phyloP scores from a whole-genome alignment of 1,140 invertebrate genomes.

The Phymastichus coffea region DNA sequence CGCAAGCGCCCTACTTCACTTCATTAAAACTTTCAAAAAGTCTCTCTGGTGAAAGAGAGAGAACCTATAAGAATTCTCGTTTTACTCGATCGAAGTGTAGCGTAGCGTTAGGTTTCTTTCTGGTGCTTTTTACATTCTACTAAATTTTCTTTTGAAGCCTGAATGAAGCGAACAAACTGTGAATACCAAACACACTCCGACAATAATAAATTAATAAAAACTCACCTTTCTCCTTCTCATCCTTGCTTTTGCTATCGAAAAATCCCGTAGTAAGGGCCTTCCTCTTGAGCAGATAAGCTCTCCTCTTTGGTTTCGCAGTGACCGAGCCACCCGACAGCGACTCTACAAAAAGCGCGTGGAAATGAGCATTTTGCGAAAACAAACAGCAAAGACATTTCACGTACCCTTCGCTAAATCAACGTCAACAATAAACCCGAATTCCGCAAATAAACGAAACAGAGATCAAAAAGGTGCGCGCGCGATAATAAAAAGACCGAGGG shows the following conservation, averaged over 20 bases:
- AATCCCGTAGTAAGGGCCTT: slow-evolving; percentile 82
- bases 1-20: too few relatives aligned
- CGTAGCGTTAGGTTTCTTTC: too few relatives aligned
- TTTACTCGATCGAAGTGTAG: too few relatives aligned
- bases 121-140: too few relatives aligned
- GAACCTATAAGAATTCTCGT: too few relatives aligned
- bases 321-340: slow-evolving; percentile 46
- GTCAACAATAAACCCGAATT: not conserved
- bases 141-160: too few relatives aligned
- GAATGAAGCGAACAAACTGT: too few relatives aligned
- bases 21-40: too few relatives aligned
- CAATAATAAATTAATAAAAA: too few relatives aligned
- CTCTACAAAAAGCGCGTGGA: slow-evolving; percentile 46
- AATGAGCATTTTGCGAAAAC: too few relatives aligned
- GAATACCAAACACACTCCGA: too few relatives aligned
- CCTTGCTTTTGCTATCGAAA: slow-evolving; percentile 71
- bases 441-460: not conserved
- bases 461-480: not conserved
- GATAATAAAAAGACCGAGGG: not conserved
- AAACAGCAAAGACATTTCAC: not conserved
- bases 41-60: too few relatives aligned
- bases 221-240: slow-evolving; percentile 69
- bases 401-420: not conserved
- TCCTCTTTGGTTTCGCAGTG: slow-evolving; percentile 69
- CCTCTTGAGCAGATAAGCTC: slow-evolving; percentile 75